Evolutionary conservation across 2,888 invertebrate species (phyloP).

Genomic region (Alsophila aescularia): DNA sequence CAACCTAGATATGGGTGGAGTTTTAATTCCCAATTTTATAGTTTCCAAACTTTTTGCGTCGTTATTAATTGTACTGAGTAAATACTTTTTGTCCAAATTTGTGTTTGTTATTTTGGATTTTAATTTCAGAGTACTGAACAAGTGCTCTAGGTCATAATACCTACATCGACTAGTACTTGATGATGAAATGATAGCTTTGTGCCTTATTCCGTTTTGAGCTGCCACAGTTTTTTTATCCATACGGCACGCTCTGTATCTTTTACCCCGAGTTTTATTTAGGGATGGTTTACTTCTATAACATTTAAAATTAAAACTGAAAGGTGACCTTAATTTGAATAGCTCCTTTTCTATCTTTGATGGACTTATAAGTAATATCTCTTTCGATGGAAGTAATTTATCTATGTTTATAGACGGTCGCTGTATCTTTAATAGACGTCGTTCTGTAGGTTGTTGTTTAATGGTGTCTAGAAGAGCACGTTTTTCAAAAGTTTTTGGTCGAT

Average conservation of each 20-base stretch:
- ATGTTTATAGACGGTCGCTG: too few species aligned
- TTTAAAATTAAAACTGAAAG: not conserved
- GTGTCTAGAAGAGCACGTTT: too few species aligned
- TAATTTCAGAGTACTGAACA: conserved; percentile 45
- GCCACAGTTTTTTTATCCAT: not conserved
- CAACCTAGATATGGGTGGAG: not conserved
- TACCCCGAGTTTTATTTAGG: not conserved
- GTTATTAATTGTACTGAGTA: too few species aligned
- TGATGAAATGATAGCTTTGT: not conserved
- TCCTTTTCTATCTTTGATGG: too few species aligned
- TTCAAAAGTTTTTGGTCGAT: too few species aligned
- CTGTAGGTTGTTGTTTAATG: too few species aligned
- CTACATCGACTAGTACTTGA: conserved; percentile 6
- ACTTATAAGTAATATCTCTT: too few species aligned
- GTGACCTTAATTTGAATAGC: conserved; percentile 7
- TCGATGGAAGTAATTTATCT: too few species aligned
- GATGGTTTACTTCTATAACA: not conserved
- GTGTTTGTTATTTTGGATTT: too few species aligned
- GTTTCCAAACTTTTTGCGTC: conserved; percentile 30
- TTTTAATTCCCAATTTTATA: not conserved
- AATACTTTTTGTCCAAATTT: too few species aligned
- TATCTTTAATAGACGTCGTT: too few species aligned
- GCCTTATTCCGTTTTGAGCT: not conserved
- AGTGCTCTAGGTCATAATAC: conserved; percentile 39
- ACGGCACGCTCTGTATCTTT: not conserved